Evolutionary conservation across 2,113 vertebrate genomes (phyloP).

Genomic region (Cyprinodon tularosa): DNA sequence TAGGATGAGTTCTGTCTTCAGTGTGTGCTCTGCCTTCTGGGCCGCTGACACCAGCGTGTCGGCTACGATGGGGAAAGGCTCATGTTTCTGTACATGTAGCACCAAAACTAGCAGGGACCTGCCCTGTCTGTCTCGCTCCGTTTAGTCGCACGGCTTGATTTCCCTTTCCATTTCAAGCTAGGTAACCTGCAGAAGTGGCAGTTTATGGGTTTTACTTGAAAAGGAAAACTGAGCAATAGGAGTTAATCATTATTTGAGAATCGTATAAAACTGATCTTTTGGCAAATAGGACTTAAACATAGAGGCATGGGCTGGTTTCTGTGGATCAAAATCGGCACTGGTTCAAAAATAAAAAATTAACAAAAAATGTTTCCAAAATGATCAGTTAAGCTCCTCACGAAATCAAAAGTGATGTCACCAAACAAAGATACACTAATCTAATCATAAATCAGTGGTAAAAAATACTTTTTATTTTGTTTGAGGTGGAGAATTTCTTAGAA

Average conservation of each 20-base stretch:
- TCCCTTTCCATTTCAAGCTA: slow-evolving; percentile 29
- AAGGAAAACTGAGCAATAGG: slow-evolving; percentile 45
- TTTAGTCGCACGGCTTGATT: slow-evolving; percentile 31
- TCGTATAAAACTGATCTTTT: slow-evolving; percentile 41
- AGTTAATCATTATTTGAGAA: slow-evolving; percentile 25
- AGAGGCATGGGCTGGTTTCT: not conserved
- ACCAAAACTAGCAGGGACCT: slow-evolving; percentile 73
- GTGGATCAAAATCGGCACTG: not conserved
- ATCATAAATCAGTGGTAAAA: not conserved
- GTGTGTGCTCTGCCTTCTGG: slow-evolving; percentile 63
- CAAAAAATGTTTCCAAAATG: slow-evolving; percentile 2
- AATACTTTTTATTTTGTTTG: not conserved
- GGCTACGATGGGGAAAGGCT: slow-evolving; percentile 72
- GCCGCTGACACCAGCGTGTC: slow-evolving; percentile 51
- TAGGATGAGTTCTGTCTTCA: slow-evolving; percentile 52
- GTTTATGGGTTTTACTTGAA: slow-evolving; percentile 20
- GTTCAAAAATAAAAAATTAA: slow-evolving; percentile 29
- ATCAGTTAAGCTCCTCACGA: not conserved
- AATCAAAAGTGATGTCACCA: not conserved
- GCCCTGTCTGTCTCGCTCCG: slow-evolving; percentile 69
- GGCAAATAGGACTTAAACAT: slow-evolving; percentile 21
- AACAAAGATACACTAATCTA: not conserved
- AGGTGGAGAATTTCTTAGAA: not conserved
- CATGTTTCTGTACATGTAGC: slow-evolving; percentile 73
- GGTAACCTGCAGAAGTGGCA: slow-evolving; percentile 33